Percentiles rank a stretch among this genome's conserved stretches.
Conservation (phyloP, 2,113 vertebrate species). For the Ondatra zibethicus region DNA sequence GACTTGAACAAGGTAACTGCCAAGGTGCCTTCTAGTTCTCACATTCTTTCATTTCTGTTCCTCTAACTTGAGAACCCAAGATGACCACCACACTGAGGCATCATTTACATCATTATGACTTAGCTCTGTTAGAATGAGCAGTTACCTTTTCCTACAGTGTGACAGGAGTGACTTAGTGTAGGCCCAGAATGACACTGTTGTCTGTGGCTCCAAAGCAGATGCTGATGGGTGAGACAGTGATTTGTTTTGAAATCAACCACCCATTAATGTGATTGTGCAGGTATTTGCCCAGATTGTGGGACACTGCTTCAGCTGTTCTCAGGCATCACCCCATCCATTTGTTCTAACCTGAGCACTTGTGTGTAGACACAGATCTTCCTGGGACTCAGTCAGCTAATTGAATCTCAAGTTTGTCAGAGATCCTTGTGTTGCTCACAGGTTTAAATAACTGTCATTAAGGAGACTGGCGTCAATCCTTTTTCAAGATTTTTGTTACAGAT, state of each 20-base stretch:
- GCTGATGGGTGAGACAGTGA: slow-evolving; percentile 87
- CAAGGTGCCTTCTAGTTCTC: slow-evolving; percentile 29
- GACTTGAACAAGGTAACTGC: neutral
- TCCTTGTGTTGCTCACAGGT: neutral
- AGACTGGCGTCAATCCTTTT: neutral
- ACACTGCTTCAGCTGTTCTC: slow-evolving; percentile 87
- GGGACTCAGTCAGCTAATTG: neutral
- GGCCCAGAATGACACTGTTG: slow-evolving; percentile 76
- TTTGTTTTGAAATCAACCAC: slow-evolving; percentile 89
- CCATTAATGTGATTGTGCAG: slow-evolving; percentile 89
- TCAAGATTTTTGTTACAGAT: neutral
- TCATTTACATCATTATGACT: slow-evolving; percentile 26
- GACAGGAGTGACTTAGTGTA: slow-evolving; percentile 77
- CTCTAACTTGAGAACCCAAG: slow-evolving; percentile 23
- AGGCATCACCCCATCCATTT: slow-evolving; percentile 82
- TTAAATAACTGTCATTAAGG: neutral
- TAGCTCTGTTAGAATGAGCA: slow-evolving; percentile 55
- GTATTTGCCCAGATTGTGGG: slow-evolving; percentile 90
- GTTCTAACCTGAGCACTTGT: slow-evolving; percentile 78
- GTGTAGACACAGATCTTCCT: neutral
- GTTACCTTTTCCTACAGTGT: slow-evolving; percentile 74
- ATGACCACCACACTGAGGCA: neutral
- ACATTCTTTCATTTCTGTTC: slow-evolving; percentile 17
- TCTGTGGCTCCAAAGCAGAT: slow-evolving; percentile 86
- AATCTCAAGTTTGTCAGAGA: neutral